phyloP scores from a whole-genome alignment of 2,888 invertebrate species.

The Rotaria magnacalcarata region DNA sequence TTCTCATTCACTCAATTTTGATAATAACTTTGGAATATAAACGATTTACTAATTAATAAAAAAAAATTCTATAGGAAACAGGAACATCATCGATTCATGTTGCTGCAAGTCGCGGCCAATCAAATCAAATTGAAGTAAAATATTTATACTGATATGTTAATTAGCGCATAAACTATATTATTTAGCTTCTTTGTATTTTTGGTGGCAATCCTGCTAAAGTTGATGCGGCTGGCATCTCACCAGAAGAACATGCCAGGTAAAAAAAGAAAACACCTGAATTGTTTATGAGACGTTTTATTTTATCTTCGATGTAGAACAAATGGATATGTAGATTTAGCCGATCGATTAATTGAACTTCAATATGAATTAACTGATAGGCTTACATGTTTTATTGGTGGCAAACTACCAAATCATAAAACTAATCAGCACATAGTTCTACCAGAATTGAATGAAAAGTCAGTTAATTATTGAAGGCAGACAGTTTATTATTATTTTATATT shows the following conservation, averaged over 20 bases:
- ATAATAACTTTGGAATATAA: no score
- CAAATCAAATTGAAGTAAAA: slow-evolving; percentile 73
- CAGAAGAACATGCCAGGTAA: slow-evolving; percentile 8
- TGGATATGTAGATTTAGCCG: slow-evolving; percentile 60
- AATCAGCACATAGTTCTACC: slow-evolving; percentile 83
- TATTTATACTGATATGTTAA: not conserved
- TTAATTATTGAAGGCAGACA: not conserved
- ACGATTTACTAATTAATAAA: no score
- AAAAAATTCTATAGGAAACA: slow-evolving; percentile 63
- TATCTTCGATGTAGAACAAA: not conserved
- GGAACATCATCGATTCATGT: slow-evolving; percentile 85
- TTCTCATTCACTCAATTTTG: no score
- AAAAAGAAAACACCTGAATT: not conserved
- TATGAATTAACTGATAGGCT: slow-evolving; percentile 90
- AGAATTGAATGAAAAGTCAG: slow-evolving; percentile 62
- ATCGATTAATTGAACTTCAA: slow-evolving; percentile 77
- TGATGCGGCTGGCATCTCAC: not conserved
- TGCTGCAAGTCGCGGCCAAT: slow-evolving; percentile 85
- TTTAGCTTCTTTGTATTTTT: not conserved
- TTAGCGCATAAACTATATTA: not conserved
- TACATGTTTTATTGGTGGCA: slow-evolving; percentile 78
- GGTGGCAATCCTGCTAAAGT: not conserved
- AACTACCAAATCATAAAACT: slow-evolving; percentile 67
- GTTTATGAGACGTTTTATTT: not conserved
- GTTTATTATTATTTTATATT: not conserved